Evolutionary conservation across 2,113 vertebrate species (phyloP).

Genomic region (Ursus arctos): DNA sequence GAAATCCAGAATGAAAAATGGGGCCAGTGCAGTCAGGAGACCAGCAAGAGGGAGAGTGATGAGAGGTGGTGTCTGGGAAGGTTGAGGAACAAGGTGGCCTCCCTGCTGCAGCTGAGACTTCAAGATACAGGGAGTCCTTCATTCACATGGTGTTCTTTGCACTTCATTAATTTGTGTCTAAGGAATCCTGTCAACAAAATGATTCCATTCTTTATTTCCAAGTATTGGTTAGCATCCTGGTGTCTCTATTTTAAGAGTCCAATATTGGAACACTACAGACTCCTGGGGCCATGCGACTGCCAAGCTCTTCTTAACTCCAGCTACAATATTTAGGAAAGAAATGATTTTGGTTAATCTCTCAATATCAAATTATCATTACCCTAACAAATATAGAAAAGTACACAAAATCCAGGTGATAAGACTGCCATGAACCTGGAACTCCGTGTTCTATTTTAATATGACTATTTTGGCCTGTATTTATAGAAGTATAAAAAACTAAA

Average conservation of each 20-base stretch:
- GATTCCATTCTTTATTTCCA: background rate
- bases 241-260: background rate
- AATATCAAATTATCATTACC: background rate
- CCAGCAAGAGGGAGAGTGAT: background rate
- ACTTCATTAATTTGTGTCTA: background rate
- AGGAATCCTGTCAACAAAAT: background rate
- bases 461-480: background rate
- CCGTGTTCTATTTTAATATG: background rate
- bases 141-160: background rate
- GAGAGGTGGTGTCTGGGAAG: background rate
- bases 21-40: background rate
- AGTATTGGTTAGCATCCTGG: background rate
- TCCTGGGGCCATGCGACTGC: too few relatives aligned
- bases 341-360: background rate
- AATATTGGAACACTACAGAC: background rate
- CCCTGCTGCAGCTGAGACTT: background rate
- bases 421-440: background rate
- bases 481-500: background rate
- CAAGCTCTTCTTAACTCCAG: background rate
- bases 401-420: background rate
- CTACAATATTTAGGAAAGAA: background rate
- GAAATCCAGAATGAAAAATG: too few relatives aligned
- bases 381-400: background rate
- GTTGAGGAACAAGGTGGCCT: background rate
- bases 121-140: background rate